phyloP scores from a whole-genome alignment of 2,113 vertebrate genomes.

The Corythoichthys intestinalis region DNA sequence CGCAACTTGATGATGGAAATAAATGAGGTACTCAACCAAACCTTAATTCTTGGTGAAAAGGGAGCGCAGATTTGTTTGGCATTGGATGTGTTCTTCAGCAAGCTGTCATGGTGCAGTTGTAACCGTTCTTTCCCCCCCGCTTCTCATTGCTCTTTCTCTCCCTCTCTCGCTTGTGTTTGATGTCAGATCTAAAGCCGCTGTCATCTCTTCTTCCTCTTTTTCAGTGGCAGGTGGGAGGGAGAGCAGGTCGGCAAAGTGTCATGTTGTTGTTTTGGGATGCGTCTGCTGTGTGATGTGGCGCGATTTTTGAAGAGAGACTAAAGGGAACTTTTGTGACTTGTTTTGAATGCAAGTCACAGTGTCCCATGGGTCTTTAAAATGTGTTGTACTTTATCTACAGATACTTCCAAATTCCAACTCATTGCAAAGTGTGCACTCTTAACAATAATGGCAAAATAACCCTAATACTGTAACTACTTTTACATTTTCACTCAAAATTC shows the following conservation, averaged over 20 bases:
- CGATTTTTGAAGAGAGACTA: slow-evolving; percentile 64
- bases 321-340: slow-evolving; percentile 56
- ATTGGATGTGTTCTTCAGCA: slow-evolving; percentile 57
- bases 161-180: slow-evolving; percentile 61
- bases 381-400: slow-evolving; percentile 20
- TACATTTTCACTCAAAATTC: no score
- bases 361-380: slow-evolving; percentile 32
- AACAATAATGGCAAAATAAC: not conserved
- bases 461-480: not conserved
- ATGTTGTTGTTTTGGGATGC: slow-evolving; percentile 67
- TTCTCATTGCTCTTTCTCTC: slow-evolving; percentile 22
- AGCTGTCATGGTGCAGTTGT: slow-evolving; percentile 68
- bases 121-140: slow-evolving; percentile 36
- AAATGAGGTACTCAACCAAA: slow-evolving; percentile 20
- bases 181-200: slow-evolving; percentile 72
- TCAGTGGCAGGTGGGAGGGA: slow-evolving; percentile 57
- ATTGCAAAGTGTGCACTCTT: not conserved
- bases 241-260: slow-evolving; percentile 59
- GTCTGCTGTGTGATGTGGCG: slow-evolving; percentile 63
- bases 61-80: slow-evolving; percentile 37
- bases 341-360: slow-evolving; percentile 47
- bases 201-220: slow-evolving; percentile 52
- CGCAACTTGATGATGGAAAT: slow-evolving; percentile 55
- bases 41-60: slow-evolving; percentile 42
- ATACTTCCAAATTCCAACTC: slow-evolving; percentile 4